Evolutionary conservation across 2,113 vertebrate species (phyloP).

Genomic region (Thermophis baileyi): DNA sequence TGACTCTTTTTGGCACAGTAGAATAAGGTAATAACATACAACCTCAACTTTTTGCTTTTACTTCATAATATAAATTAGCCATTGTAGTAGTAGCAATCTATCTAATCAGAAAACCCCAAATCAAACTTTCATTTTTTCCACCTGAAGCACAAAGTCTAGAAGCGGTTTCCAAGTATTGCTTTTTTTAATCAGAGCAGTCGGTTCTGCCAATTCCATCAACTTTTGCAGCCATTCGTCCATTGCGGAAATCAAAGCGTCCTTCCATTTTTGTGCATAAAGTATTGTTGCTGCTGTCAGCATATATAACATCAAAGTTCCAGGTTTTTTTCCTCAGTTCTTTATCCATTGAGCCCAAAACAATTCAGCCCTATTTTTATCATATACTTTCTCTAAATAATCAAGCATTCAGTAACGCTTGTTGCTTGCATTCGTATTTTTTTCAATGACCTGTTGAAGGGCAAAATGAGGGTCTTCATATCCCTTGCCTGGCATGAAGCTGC

Average conservation of each 20-base stretch:
- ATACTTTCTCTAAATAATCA: neutral
- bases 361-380: neutral
- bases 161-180: neutral
- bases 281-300: neutral
- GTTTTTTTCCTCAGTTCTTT: neutral
- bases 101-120: neutral
- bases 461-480: neutral
- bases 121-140: neutral
- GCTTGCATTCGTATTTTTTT: neutral
- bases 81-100: neutral
- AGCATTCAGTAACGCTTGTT: neutral
- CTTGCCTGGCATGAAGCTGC: neutral
- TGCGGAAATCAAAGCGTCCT: neutral
- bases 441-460: neutral
- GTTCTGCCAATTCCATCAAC: neutral
- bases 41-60: neutral
- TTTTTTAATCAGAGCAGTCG: neutral
- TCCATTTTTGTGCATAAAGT: neutral
- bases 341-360: neutral
- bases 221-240: neutral
- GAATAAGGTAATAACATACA: too few relatives aligned
- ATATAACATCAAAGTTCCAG: neutral
- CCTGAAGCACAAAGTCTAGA: neutral
- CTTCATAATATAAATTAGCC: neutral
- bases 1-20: neutral